Conservation (phyloP, 2,113 vertebrate species). For the Hymenochirus boettgeri region DNA sequence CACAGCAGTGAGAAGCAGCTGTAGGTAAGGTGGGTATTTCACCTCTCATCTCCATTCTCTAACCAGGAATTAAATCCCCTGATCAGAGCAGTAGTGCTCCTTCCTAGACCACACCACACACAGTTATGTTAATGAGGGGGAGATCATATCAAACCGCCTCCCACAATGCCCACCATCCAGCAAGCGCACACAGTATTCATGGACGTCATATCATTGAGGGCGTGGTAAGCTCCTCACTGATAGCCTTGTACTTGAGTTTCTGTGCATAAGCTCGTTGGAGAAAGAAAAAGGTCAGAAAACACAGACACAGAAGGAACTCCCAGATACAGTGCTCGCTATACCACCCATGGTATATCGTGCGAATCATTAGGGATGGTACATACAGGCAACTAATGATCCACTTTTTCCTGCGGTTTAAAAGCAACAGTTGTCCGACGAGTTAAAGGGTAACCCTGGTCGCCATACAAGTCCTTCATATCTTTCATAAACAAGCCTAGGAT, state of each 20-base stretch:
- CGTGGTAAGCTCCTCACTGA: constrained; percentile 97
- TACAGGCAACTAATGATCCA: too few species aligned
- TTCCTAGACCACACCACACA: background rate
- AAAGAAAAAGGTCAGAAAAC: constrained; percentile 38
- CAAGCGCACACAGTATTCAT: constrained; percentile 70
- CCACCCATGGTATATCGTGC: too few species aligned
- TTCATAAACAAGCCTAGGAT: too few species aligned
- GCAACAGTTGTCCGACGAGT: too few species aligned
- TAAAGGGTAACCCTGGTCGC: too few species aligned
- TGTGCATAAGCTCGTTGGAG: constrained; percentile 91
- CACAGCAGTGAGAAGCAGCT: background rate
- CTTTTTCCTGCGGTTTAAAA: too few species aligned
- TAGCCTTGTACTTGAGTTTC: constrained; percentile 99
- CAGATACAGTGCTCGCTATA: background rate
- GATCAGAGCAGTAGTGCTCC: background rate
- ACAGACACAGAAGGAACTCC: background rate
- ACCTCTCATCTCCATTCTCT: too few species aligned
- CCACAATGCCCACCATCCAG: background rate
- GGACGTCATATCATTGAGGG: constrained; percentile 98
- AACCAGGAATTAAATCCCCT: background rate
- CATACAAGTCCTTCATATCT: too few species aligned
- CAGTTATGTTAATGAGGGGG: background rate
- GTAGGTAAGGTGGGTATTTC: too few species aligned
- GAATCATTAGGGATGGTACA: too few species aligned
- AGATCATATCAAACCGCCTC: background rate